phyloP scores from a whole-genome alignment of 2,888 invertebrate genomes.

The Drepana falcataria region DNA sequence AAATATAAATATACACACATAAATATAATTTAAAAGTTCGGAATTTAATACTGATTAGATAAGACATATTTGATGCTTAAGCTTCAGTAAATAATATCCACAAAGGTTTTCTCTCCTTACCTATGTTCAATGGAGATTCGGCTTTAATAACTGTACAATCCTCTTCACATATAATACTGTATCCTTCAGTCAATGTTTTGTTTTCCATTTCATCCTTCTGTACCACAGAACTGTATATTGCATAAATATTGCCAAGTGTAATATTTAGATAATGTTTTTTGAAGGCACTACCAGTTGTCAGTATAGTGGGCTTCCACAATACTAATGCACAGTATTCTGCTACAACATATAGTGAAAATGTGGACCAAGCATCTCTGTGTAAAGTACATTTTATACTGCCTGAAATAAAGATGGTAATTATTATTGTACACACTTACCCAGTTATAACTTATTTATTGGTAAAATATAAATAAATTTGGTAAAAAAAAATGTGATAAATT shows the following conservation, averaged over 20 bases:
- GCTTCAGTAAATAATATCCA: not conserved
- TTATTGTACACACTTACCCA: slow-evolving; percentile 1
- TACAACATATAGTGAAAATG: slow-evolving; percentile 59
- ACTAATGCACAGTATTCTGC: slow-evolving; percentile 62
- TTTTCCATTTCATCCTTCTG: slow-evolving; percentile 32
- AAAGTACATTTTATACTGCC: slow-evolving; percentile 68
- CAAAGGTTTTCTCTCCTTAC: slow-evolving; percentile 23
- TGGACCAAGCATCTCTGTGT: slow-evolving; percentile 70
- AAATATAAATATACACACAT: no score
- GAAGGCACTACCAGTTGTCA: slow-evolving; percentile 64
- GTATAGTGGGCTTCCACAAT: slow-evolving; percentile 61
- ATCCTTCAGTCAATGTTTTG: slow-evolving; percentile 46
- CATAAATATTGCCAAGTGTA: slow-evolving; percentile 61
- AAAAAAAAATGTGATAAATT: no score
- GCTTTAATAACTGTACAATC: slow-evolving; percentile 56
- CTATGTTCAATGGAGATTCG: slow-evolving; percentile 33
- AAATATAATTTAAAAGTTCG: no score
- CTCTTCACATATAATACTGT: slow-evolving; percentile 40
- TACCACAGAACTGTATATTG: slow-evolving; percentile 57
- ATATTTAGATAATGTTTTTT: slow-evolving; percentile 71
- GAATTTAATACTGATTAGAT: no score
- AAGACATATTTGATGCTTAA: no score
- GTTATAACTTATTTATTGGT: not conserved
- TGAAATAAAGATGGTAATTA: slow-evolving; percentile 24
- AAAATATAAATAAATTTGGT: slow-evolving; percentile 3